phyloP scores from a whole-genome alignment of 2,888 invertebrate species.

The Microdon myrmicae region DNA sequence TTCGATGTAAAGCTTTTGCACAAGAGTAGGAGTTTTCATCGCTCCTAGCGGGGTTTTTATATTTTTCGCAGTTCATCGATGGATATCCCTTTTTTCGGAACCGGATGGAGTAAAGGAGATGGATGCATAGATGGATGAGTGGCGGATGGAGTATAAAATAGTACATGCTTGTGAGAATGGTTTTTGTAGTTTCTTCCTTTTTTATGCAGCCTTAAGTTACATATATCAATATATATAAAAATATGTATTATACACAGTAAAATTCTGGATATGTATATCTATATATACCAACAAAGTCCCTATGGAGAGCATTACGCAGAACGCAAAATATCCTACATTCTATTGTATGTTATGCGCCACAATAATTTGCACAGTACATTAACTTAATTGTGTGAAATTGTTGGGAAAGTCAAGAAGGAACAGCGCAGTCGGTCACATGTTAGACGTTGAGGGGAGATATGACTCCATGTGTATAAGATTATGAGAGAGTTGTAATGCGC shows the following conservation, averaged over 20 bases:
- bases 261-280: constrained; percentile 11
- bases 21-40: constrained; percentile 64
- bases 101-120: constrained; percentile 6
- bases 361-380: no score
- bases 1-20: constrained; percentile 56
- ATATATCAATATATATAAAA: constrained; percentile 14
- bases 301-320: no score
- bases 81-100: constrained; percentile 31
- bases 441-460: constrained; percentile 8
- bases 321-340: no score
- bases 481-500: constrained; percentile 22
- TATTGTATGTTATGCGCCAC: no score
- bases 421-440: constrained; percentile 9
- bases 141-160: no score
- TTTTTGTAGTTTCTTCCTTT: neutral
- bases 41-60: constrained; percentile 63
- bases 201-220: no score
- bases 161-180: constrained; percentile 9
- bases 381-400: constrained; percentile 1
- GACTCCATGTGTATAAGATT: neutral
- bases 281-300: constrained; percentile 17
- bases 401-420: constrained; percentile 9
- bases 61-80: constrained; percentile 42
- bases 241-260: no score
- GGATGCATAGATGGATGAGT: constrained; percentile 11